Percentiles rank a stretch among this genome's conserved stretches.
Evolutionary conservation across 1,140 invertebrate species (phyloP).

Genomic region (Planococcus citri): DNA sequence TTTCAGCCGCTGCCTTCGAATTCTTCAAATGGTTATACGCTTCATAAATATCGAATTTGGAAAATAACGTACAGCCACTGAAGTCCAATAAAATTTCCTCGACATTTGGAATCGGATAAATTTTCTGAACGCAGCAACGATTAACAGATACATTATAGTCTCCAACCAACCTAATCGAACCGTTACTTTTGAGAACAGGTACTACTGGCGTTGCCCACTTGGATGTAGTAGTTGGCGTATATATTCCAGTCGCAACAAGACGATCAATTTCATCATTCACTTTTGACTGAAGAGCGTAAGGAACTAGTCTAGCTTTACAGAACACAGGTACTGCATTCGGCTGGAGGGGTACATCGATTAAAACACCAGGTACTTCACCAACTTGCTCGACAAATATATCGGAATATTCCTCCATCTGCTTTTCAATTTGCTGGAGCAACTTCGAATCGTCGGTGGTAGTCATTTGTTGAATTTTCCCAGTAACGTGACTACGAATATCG

Average conservation of each 20-base stretch:
- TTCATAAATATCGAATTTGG: slow-evolving; percentile 29
- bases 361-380: background rate
- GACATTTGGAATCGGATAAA: slow-evolving; percentile 5
- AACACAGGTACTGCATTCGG: background rate
- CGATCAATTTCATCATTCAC: background rate
- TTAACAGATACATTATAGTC: slow-evolving; percentile 18
- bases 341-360: background rate
- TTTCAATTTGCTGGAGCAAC: background rate
- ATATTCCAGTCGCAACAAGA: background rate
- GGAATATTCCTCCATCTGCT: background rate
- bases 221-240: background rate
- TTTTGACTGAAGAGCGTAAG: background rate
- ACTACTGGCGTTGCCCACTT: slow-evolving; percentile 15
- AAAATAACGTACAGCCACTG: slow-evolving; percentile 28
- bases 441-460: background rate
- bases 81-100: slow-evolving; percentile 24
- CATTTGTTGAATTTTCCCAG: background rate
- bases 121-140: background rate
- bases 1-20: slow-evolving; percentile 28
- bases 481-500: background rate
- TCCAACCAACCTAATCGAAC: background rate
- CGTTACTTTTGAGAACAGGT: background rate
- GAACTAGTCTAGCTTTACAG: background rate
- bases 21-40: slow-evolving; percentile 30
- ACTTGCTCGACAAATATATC: background rate